Conservation (phyloP, 2,797 vertebrate species). For the Tauraco hartlaubi region DNA sequence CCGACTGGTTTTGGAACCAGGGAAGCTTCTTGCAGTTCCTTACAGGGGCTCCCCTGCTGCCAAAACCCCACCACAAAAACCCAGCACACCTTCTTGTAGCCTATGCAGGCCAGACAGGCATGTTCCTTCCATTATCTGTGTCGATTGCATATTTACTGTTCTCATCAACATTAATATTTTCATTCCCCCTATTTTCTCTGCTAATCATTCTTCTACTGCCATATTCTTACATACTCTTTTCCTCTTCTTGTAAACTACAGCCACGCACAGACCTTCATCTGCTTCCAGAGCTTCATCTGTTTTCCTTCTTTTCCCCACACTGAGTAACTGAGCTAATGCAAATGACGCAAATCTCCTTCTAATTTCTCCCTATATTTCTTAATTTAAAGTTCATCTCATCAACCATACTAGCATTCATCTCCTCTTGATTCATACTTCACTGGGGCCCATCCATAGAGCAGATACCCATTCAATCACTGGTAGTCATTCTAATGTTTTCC, state of each 20-base stretch:
- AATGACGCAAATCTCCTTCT: not conserved
- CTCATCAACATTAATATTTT: constrained; percentile 38
- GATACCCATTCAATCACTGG: not conserved
- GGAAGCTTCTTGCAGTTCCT: no score
- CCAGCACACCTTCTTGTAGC: not conserved
- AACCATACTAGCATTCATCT: not conserved
- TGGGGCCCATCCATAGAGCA: not conserved
- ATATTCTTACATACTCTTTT: not conserved
- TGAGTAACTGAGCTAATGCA: not conserved
- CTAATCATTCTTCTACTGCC: not conserved
- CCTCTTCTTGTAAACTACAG: not conserved
- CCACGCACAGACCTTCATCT: not conserved
- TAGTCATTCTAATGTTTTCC: not conserved
- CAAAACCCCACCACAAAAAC: no score
- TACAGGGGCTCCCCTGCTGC: no score
- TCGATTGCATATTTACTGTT: constrained; percentile 16
- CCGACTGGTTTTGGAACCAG: no score
- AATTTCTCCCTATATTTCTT: not conserved
- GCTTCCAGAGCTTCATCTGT: not conserved
- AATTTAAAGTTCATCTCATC: not conserved
- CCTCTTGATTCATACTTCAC: not conserved
- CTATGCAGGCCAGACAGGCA: not conserved
- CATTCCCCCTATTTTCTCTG: constrained; percentile 7
- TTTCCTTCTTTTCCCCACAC: not conserved
- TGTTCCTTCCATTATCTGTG: not conserved